Base-by-base conservation (phyloP, 2,888 invertebrate species). In the Drosophila greeni region DNA sequence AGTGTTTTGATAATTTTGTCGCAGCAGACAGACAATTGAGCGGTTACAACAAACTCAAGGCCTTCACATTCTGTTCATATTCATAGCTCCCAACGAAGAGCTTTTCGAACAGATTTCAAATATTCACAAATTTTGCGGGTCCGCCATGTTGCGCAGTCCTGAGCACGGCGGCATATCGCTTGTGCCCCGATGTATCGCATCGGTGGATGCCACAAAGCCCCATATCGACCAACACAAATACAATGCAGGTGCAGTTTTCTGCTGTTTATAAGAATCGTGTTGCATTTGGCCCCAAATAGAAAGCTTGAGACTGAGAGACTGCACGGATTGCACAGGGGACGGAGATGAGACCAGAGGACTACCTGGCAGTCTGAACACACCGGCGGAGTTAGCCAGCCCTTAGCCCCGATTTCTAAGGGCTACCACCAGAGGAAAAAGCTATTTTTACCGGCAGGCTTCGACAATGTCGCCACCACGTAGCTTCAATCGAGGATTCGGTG, bases 391-490 rank as follows among this genome's bases (percentile, higher is more conserved):
- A 42, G 24, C 11, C 16, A 29, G 29, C 29, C 1, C 9, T 26
- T 9, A 26, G 9, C 8, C 8, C 7, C 26, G 34, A 12, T 12
- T 29, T 18, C 18, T 18, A 2, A 5, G 5, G 42, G 9, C 42
- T 42, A 11, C 5, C n/a, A 42, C 9, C 29, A 31, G 14, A 45
- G 20, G 9, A 1, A 31, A 36, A 48, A 48, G 55, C 36, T 61
- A 39, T 53, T 54, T 56, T 53, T 55, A 59, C 47, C 69, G 52
- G 54, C 56, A 53, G 33, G 56, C 49, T 24, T 34, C 36, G 40
- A 40, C 14, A 18, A 74, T 74, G 74, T 59, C 74, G 54, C 76
- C 76, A 55, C 74, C 74, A 58, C 74, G 74, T 43, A 66, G 70
- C 55, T 55, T 55, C 36, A 51, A 55, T 33, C 58, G 58, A 33